These are phyloP conservation scores for Notamacropus eugenii DNA, from an alignment of 2,797 vertebrate species.

Conservation along the genomic window DNA sequence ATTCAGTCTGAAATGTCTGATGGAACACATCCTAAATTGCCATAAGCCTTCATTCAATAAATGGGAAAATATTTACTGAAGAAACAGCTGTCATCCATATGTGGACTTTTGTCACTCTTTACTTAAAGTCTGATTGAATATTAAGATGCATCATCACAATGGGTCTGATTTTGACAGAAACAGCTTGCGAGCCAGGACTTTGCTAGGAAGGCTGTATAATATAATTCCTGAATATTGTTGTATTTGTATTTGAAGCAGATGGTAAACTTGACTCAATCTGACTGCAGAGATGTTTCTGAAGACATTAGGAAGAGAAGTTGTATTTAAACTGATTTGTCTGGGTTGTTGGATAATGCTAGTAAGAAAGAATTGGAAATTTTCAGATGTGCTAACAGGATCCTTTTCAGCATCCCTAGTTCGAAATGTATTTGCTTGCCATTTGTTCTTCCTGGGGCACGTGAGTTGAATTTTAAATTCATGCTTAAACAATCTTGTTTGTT, in stretches of 20 bases:
- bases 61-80: slow-evolving; percentile 88
- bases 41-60: slow-evolving; percentile 84
- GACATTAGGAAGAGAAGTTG: slow-evolving; percentile 80
- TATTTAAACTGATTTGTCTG: slow-evolving; percentile 82
- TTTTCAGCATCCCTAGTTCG: slow-evolving; percentile 59
- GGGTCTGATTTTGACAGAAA: slow-evolving; percentile 86
- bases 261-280: slow-evolving; percentile 83
- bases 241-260: slow-evolving; percentile 86
- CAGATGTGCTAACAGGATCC: slow-evolving; percentile 67
- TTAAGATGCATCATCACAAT: slow-evolving; percentile 87
- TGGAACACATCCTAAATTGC: slow-evolving; percentile 77
- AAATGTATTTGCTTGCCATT: slow-evolving; percentile 57
- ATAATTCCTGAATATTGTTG: slow-evolving; percentile 81
- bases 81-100: slow-evolving; percentile 89
- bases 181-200: slow-evolving; percentile 87
- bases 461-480: slow-evolving; percentile 64
- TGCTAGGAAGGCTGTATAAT: slow-evolving; percentile 81
- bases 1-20: slow-evolving; percentile 76
- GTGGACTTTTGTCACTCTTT: slow-evolving; percentile 90
- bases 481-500: slow-evolving; percentile 58
- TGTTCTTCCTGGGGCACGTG: slow-evolving; percentile 55
- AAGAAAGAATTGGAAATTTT: slow-evolving; percentile 77
- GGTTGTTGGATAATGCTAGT: slow-evolving; percentile 75
- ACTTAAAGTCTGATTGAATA: slow-evolving; percentile 87
- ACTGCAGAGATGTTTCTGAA: slow-evolving; percentile 81